These are phyloP conservation scores for Ruditapes philippinarum DNA, from an alignment of 1,140 invertebrate genomes.

Conservation along the genomic window DNA sequence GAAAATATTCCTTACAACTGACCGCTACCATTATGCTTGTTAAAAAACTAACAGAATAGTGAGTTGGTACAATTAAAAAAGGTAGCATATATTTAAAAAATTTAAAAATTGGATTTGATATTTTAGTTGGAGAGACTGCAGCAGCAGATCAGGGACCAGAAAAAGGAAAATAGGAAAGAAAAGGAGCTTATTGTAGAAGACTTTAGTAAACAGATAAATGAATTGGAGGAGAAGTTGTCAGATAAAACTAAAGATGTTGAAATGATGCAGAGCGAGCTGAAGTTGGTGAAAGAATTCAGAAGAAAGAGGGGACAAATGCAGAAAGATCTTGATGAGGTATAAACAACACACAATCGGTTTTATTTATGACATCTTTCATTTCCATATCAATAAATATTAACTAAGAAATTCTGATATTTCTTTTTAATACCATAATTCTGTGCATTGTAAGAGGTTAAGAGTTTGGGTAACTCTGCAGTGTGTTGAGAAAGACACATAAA, in stretches of 20 bases:
- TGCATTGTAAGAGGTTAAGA: no score
- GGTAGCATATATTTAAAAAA: no score
- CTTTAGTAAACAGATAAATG: constrained; percentile 84
- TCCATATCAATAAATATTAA: no score
- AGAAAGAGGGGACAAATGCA: constrained; percentile 85
- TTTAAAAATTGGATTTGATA: neutral
- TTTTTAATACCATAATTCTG: neutral
- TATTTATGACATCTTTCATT: no score
- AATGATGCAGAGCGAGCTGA: constrained; percentile 85
- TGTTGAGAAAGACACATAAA: no score
- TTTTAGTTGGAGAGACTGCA: constrained; percentile 82
- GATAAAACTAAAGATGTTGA: constrained; percentile 84
- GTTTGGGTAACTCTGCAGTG: no score
- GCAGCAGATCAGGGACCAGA: constrained; percentile 81
- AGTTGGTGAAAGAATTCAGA: constrained; percentile 86
- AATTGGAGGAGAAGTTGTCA: constrained; percentile 82
- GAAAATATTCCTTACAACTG: no score
- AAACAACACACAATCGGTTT: no score
- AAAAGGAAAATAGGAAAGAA: constrained; percentile 83
- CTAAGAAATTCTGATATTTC: no score
- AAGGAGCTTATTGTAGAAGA: constrained; percentile 85
- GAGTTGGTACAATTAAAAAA: no score
- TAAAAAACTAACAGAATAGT: no score
- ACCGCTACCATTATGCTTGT: no score
- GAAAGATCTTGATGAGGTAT: constrained; percentile 85